Evolutionary conservation across 2,113 vertebrate genomes (phyloP), one percentile per base, ranked within the genome.

Genomic region (Turnix velox): DNA sequence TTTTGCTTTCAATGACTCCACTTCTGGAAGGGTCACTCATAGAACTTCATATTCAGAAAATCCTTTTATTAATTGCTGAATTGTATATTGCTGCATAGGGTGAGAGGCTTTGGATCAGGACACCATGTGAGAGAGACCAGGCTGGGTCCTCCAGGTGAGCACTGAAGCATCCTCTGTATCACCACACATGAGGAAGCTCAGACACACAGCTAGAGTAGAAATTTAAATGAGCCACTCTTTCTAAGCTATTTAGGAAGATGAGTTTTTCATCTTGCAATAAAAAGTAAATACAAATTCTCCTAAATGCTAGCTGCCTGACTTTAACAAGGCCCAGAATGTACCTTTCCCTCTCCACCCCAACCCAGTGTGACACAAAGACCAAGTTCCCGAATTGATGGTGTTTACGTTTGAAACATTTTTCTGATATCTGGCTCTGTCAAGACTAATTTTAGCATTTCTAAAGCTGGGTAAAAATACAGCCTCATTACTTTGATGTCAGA

Each of bases 381-480:
- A 59, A 73, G 92, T 94, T 95, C 79, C 92, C 93, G 94, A 97
- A 96, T 97, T 95, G 96, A 96, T 93, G 87, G 74, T 98, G 94
- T 97, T 98, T 97, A 96, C 93, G 90, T 97, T 93, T 93, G 93
- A 95, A 96, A 95, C 97, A 96, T 95, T 98, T 97, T 97, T 97
- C 97, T 97, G 96, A 97, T 71, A 90, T 97, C 97, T 97, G 97
- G 95, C 94, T 97, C 97, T 98, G 97, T 98, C 97, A 98, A 88
- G 97, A 98, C 97, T 97, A 97, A 98, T 98, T 97, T 97, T 96
- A 97, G 97, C 96, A 96, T 98, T 98, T 98, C 97, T 97, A 96
- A 98, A 97, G 96, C 97, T 88, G 87, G 96, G 96, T 97, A 96
- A 97, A 99, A 98, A 98, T 98, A 99, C 95, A 68, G 98, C 97